Base-by-base conservation (phyloP, 2,888 invertebrate genomes). In the Philaethria dido region DNA sequence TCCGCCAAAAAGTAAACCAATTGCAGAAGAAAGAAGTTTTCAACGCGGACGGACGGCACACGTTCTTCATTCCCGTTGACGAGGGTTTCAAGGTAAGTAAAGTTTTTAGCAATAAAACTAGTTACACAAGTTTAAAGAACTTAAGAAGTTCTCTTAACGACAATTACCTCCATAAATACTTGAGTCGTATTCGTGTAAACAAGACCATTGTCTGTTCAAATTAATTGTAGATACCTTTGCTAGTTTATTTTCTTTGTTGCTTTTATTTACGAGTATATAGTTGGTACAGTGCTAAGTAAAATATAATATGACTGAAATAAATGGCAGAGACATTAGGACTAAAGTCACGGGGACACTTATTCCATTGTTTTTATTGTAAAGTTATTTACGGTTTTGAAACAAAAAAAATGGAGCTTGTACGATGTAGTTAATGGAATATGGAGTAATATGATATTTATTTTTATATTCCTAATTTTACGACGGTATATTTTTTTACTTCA, bases 1-100 rank as follows among this genome's bases (percentile, higher is more conserved):
- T 97, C 86, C 94, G 96, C 62, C 95, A 96, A 78, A 95, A 96
- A 83, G 95, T 97, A 69, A 93, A 94, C 77, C 92, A 95, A 74
- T 94, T 95, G 75, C 94, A 95, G 75, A 97, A 96, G 87, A 94
- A 95, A 80, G 94, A 95, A 67, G 94, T 97, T 52, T 97, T 96
- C 85, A 95, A 94, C 77, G 94, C 95, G 39, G 95, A 96, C 73
- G 97, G 97, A 59, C 94, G 95, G 69, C 96, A 96, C 84, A 98
- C 98, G 16, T 98, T 97, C 88, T 97, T 98, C 82, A 96, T 98
- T 77, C 98, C 98, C 8, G 95, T 98, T 50, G 98, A 98, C 86
- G 96, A 97, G 83, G 97, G 97, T 68, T 97, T 97, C 79, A 96
- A 96, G 94, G 97, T 97, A 92, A 66, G 89, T 78, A 50, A 45